phyloP scores from a whole-genome alignment of 2,888 invertebrate species.

The Elmis aenea region DNA sequence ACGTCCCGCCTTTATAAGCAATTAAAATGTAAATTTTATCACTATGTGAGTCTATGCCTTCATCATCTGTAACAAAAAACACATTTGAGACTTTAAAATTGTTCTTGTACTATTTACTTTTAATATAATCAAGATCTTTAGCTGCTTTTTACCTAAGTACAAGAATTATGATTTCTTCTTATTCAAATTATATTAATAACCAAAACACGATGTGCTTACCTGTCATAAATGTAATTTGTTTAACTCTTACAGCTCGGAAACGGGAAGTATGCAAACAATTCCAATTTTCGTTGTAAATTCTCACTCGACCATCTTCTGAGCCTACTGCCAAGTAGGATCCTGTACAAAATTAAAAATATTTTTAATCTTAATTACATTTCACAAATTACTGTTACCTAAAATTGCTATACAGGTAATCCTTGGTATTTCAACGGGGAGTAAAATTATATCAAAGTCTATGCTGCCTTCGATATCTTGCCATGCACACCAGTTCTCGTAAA shows the following conservation, averaged over 20 bases:
- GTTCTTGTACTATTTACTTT: too few relatives aligned
- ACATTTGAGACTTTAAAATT: too few relatives aligned
- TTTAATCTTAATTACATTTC: not conserved
- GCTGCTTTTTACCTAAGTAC: too few relatives aligned
- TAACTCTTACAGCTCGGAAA: constrained; percentile 37
- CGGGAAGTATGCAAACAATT: constrained; percentile 32
- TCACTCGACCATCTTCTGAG: constrained; percentile 40
- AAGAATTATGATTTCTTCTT: too few relatives aligned
- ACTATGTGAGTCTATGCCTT: constrained; percentile 8
- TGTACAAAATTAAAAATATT: too few relatives aligned
- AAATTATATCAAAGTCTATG: constrained; percentile 35
- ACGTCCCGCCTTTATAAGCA: constrained; percentile 21
- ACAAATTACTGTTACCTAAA: constrained; percentile 28
- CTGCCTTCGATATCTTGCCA: constrained; percentile 36
- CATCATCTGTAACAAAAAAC: constrained; percentile 21
- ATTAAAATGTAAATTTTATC: constrained; percentile 19
- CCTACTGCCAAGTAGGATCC: constrained; percentile 40
- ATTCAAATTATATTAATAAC: too few relatives aligned
- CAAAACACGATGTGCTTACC: too few relatives aligned
- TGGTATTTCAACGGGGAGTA: constrained; percentile 36
- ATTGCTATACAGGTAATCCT: constrained; percentile 40
- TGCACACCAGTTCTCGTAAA: constrained; percentile 40
- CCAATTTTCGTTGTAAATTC: constrained; percentile 37
- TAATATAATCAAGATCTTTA: too few relatives aligned
- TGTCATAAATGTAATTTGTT: constrained; percentile 36